A percentile compares a stretch with the other conserved stretches of the same genome.
phyloP scores from a whole-genome alignment of 2,888 invertebrate species.

The Metalampra italica region DNA sequence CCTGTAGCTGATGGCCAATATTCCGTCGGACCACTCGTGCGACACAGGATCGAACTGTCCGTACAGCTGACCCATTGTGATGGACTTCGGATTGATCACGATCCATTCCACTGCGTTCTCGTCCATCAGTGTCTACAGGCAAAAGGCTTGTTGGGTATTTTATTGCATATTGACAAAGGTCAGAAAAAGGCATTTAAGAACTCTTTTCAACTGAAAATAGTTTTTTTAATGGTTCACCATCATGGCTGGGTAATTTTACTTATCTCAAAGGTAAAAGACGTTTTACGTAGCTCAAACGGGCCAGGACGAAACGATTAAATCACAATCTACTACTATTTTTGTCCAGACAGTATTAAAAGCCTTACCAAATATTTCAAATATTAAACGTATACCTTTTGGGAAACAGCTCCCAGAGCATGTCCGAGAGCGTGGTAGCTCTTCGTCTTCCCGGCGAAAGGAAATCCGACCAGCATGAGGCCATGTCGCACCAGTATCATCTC shows the following conservation, averaged over 20 bases:
- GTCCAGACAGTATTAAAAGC: too few relatives aligned
- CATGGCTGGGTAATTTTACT: too few relatives aligned
- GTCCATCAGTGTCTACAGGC: constrained; percentile 81
- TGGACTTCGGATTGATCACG: constrained; percentile 95
- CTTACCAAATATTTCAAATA: too few relatives aligned
- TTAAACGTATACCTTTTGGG: constrained; percentile 86
- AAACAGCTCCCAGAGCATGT: constrained; percentile 85
- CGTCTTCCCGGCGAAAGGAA: constrained; percentile 96
- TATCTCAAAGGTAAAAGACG: too few relatives aligned
- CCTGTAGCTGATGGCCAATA: constrained; percentile 90
- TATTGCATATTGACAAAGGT: neutral
- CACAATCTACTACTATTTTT: too few relatives aligned
- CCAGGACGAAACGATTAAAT: too few relatives aligned
- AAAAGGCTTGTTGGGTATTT: neutral
- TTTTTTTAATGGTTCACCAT: too few relatives aligned
- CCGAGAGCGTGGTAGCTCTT: constrained; percentile 91
- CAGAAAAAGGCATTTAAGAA: too few relatives aligned
- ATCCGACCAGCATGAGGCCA: constrained; percentile 95
- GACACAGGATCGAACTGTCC: constrained; percentile 96
- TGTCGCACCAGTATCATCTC: constrained; percentile 97
- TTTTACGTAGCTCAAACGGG: too few relatives aligned
- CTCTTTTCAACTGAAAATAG: too few relatives aligned
- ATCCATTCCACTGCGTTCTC: constrained; percentile 88
- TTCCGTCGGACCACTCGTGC: constrained; percentile 96
- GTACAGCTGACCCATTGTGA: constrained; percentile 96